phyloP scores from a whole-genome alignment of 2,888 invertebrate genomes.

The Callyntrura sp. region DNA sequence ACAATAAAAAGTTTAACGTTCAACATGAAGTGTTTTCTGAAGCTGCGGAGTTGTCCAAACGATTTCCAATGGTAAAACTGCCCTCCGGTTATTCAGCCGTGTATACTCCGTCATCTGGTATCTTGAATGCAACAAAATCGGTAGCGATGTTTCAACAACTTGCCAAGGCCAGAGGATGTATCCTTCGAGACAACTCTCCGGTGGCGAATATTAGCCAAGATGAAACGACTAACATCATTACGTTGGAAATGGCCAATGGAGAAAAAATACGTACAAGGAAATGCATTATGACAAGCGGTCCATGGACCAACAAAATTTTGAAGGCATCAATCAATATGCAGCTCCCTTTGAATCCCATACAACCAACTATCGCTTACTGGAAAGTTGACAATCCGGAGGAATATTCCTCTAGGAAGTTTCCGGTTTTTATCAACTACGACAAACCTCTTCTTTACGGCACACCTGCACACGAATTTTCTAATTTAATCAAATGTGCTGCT shows the following conservation, averaged over 20 bases:
- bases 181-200: slow-evolving; percentile 76
- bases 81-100: slow-evolving; percentile 71
- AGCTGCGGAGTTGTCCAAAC: slow-evolving; percentile 41
- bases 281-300: slow-evolving; percentile 79
- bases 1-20: slow-evolving; percentile 76
- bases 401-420: slow-evolving; percentile 78
- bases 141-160: slow-evolving; percentile 81
- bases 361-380: slow-evolving; percentile 80
- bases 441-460: slow-evolving; percentile 76
- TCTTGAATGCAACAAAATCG: slow-evolving; percentile 82
- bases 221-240: background rate
- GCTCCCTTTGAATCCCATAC: slow-evolving; percentile 75
- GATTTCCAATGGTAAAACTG: slow-evolving; percentile 78
- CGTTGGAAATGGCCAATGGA: slow-evolving; percentile 7
- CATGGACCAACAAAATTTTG: slow-evolving; percentile 82
- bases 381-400: slow-evolving; percentile 72
- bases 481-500: slow-evolving; percentile 64
- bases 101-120: slow-evolving; percentile 80
- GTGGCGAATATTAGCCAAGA: slow-evolving; percentile 73
- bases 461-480: slow-evolving; percentile 81
- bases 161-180: slow-evolving; percentile 69
- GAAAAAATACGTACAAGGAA: slow-evolving; percentile 67
- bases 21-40: slow-evolving; percentile 61
- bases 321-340: slow-evolving; percentile 44
- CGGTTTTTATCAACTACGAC: slow-evolving; percentile 81